Base-by-base conservation (phyloP, 2,113 vertebrate genomes). In the Rutilus rutilus region DNA sequence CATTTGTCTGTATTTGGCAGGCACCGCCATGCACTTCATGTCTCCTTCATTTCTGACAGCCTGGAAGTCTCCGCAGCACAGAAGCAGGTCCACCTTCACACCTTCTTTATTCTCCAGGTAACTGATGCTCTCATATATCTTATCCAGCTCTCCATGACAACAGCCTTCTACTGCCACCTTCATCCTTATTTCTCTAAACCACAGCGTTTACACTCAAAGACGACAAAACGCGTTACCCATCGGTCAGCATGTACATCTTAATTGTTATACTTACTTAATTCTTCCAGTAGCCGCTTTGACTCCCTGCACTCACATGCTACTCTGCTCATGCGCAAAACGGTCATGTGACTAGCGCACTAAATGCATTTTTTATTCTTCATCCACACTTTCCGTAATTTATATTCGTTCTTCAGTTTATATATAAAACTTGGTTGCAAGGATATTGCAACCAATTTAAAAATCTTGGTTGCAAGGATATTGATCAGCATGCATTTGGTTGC, bases 61-160 rank as follows among this genome's bases (percentile, higher is more conserved):
- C 89, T 99, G 98, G 91, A 99, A 99, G 91, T 99, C 98, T 5
- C 98, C 98, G 85, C 97, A 99, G 83, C 98, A 96, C 11, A 99
- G 92, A 52, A 99, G 93, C 76, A 98, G 93, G 42, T 95, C 95
- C 81, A 96, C 95, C 60, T 95, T 92, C 19, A 96, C 88, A 4
- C 92, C 95, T 77, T 97, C 96, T 54, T 96, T 96, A 67, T 92
- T 93, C 91, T 97, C 95, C 88, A 98, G 89, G 84, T 96, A 95
- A 84, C 91, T 92, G 85, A 99, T 95, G 0, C 97, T 99, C 93
- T 98, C 98, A 11, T 99, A 99, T 90, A 99, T 96, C 91, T 97
- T 97, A 89, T 99, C 98, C 88, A 99, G 94, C 85, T 97, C 98
- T 2, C 97, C 97, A 67, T 99, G 97, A 92, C 97, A 99, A 87